Evolutionary conservation across 2,888 invertebrate genomes (phyloP).

Genomic region (Pegoplata infirma): DNA sequence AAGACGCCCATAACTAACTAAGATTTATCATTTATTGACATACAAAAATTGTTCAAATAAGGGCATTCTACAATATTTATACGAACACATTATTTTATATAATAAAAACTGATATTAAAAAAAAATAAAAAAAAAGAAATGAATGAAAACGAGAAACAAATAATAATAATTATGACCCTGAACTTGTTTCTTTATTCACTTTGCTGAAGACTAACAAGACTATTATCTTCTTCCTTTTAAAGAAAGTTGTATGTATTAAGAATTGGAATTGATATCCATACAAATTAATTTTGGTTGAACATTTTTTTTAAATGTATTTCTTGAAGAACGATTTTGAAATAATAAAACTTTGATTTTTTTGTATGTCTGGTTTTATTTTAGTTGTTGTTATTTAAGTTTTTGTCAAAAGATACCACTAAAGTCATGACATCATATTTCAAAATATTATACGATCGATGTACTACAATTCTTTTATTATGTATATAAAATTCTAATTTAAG

Average conservation of each 20-base stretch:
- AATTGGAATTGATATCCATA: constrained; percentile 28
- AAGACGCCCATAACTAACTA: neutral
- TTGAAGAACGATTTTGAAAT: neutral
- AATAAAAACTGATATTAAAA: neutral
- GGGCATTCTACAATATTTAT: neutral
- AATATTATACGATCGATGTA: constrained; percentile 9
- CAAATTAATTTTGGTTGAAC: constrained; percentile 35
- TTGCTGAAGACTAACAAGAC: neutral
- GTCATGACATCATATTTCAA: constrained; percentile 60
- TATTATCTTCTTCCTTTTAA: constrained; percentile 43
- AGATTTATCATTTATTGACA: neutral
- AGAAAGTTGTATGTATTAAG: constrained; percentile 43
- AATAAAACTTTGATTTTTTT: neutral
- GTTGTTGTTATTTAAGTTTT: constrained; percentile 10
- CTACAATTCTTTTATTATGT: neutral
- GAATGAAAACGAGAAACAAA: neutral
- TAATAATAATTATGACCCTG: constrained; percentile 55
- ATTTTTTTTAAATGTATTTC: neutral
- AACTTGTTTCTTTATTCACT: constrained; percentile 40
- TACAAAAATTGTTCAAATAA: neutral
- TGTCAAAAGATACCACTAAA: constrained; percentile 25
- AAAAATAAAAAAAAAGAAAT: neutral
- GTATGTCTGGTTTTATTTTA: constrained; percentile 9
- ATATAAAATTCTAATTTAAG: constrained; percentile 36
- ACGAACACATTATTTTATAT: neutral